Conservation (phyloP, 2,113 vertebrate genomes). For the Ochotona curzoniae region DNA sequence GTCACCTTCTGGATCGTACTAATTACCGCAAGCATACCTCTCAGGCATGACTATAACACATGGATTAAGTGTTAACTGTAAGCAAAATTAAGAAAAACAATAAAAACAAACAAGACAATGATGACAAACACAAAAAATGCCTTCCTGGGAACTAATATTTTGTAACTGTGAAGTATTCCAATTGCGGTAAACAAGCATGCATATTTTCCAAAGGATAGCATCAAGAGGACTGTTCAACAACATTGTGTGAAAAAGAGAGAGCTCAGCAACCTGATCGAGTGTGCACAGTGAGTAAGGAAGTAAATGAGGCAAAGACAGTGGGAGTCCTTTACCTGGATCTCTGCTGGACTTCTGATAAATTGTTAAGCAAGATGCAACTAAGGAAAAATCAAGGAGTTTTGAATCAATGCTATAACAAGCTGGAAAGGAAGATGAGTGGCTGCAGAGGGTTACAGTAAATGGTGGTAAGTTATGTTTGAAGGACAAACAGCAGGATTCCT, state of each 20-base stretch:
- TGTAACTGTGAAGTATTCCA: background rate
- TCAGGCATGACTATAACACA: background rate
- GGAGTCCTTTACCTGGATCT: conserved; percentile 52
- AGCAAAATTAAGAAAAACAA: background rate
- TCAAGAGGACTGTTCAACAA: background rate
- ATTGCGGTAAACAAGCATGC: background rate
- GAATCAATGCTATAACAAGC: conserved; percentile 34
- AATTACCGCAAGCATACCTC: background rate
- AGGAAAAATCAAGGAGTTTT: conserved; percentile 42
- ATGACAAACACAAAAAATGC: background rate
- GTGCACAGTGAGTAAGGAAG: background rate
- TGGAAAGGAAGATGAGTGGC: conserved; percentile 41
- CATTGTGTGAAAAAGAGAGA: background rate
- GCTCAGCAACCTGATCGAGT: background rate
- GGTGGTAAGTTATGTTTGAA: background rate
- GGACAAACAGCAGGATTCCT: conserved; percentile 9
- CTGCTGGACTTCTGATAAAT: conserved; percentile 60
- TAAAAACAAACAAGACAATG: background rate
- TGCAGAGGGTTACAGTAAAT: conserved; percentile 33
- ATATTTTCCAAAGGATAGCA: background rate
- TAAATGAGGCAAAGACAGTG: background rate
- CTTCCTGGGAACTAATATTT: background rate
- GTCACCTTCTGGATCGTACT: background rate
- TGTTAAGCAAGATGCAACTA: conserved; percentile 18
- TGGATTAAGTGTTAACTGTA: background rate